Base-by-base conservation (phyloP, 1,140 invertebrate species). In the Pararge aegeria region DNA sequence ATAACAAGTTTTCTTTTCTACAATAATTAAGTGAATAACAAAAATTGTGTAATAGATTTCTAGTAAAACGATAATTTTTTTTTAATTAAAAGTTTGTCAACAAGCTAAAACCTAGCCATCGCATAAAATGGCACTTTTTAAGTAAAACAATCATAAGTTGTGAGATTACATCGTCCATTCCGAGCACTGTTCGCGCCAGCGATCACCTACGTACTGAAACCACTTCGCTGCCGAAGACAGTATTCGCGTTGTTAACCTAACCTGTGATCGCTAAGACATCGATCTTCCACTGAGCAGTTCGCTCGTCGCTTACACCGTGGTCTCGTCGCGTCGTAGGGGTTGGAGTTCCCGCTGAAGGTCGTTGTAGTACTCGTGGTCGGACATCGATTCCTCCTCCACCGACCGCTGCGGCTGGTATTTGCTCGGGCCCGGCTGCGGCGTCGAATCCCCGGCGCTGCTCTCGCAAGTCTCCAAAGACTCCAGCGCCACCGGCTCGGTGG, bases 321-420 rank as follows among this genome's bases (percentile, higher is more conserved):
- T 96, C 86, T 96, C 95, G 80, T 95, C 96, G 73, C 92, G 90
- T 64, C 94, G 92, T 56, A 95, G 88, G 12, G 96, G 96, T 81
- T 97, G 96, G 38, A 97, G 78, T 82, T 97, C 96, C 9, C 96
- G 91, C 78, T 96, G 94, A 48, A 96, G 89, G 73, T 98, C 97
- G 78, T 98, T 98, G 90, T 97, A 98, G 89, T 97, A 98, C 78
- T 98, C 96, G 78, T 97, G 96, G 75, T 97, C 96, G 6, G 95
- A 96, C 80, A 91, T 92, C 2, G 91, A 91, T 70, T 96, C 95
- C 74, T 97, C 96, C 69, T 96, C 95, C 0, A 93, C 93, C 58
- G 92, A 94, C 55, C 92, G 90, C 64, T 93, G 93, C 16, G 92
- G 92, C 9, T 92, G 73, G 80, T 92, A 92, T 64, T 92, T 78